phyloP scores from a whole-genome alignment of 2,888 invertebrate genomes.

The Apocheima hispidaria region DNA sequence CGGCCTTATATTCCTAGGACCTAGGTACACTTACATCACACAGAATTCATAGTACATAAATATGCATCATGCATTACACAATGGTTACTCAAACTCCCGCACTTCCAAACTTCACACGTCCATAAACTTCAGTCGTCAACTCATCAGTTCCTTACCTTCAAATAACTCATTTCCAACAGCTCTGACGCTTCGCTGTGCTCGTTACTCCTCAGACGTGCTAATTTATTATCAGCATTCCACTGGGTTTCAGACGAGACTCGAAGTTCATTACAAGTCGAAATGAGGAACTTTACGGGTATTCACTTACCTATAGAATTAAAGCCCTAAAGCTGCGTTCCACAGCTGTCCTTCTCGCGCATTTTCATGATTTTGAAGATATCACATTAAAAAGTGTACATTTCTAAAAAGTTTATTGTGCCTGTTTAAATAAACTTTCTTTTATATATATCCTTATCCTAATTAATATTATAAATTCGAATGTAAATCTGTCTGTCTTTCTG shows the following conservation, averaged over 20 bases:
- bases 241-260: slow-evolving; percentile 4
- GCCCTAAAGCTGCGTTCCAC: too few species aligned
- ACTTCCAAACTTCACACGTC: slow-evolving; percentile 1
- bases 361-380: too few species aligned
- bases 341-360: too few species aligned
- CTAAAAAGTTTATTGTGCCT: too few species aligned
- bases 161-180: slow-evolving; percentile 5
- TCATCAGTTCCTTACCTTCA: slow-evolving; percentile 7
- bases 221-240: slow-evolving; percentile 18
- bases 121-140: slow-evolving; percentile 7
- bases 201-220: slow-evolving; percentile 24
- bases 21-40: background rate
- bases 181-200: background rate
- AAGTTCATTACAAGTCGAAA: slow-evolving; percentile 17
- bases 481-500: too few species aligned
- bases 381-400: too few species aligned
- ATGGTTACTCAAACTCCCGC: background rate
- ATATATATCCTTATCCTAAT: too few species aligned
- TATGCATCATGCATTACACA: background rate
- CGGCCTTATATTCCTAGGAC: background rate
- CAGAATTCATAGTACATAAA: too few species aligned
- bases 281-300: slow-evolving; percentile 12
- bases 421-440: too few species aligned
- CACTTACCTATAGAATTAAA: slow-evolving; percentile 10
- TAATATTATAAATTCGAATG: too few species aligned